phyloP scores from a whole-genome alignment of 1,140 invertebrate genomes.

The Drosophila pallidifrons region DNA sequence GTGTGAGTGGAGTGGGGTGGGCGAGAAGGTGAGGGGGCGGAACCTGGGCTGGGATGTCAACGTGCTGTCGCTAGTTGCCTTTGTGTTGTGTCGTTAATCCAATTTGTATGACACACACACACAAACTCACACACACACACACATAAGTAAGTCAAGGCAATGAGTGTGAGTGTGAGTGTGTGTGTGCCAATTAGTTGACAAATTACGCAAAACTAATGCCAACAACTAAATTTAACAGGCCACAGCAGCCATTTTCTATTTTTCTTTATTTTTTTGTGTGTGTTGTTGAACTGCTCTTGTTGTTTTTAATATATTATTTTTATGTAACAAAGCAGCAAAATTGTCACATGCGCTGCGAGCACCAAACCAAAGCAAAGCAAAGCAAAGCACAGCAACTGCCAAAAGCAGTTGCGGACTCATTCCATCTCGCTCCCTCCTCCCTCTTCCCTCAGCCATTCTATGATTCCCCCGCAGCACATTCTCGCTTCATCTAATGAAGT shows the following conservation, averaged over 20 bases:
- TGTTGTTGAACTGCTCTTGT: too few species aligned
- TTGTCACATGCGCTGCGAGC: slow-evolving; percentile 39
- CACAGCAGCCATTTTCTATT: slow-evolving; percentile 11
- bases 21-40: not conserved
- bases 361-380: not conserved
- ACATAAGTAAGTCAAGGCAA: not conserved
- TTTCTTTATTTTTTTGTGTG: not conserved
- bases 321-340: slow-evolving; percentile 68
- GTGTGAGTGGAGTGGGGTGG: not conserved
- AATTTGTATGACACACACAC: slow-evolving; percentile 61
- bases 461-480: slow-evolving; percentile 16
- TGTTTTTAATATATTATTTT: slow-evolving; percentile 48
- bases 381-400: slow-evolving; percentile 3
- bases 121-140: slow-evolving; percentile 7
- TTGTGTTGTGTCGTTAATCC: slow-evolving; percentile 66
- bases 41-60: slow-evolving; percentile 14
- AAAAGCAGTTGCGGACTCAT: slow-evolving; percentile 11
- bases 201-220: slow-evolving; percentile 77
- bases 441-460: not conserved
- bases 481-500: slow-evolving; percentile 66
- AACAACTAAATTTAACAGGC: slow-evolving; percentile 44
- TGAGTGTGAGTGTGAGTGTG: slow-evolving; percentile 37
- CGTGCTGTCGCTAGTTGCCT: slow-evolving; percentile 23
- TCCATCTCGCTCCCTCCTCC: slow-evolving; percentile 8
- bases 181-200: slow-evolving; percentile 76